These are phyloP conservation scores for Morpho deidamia DNA, from an alignment of 2,888 invertebrate genomes.

Conservation along the genomic window DNA sequence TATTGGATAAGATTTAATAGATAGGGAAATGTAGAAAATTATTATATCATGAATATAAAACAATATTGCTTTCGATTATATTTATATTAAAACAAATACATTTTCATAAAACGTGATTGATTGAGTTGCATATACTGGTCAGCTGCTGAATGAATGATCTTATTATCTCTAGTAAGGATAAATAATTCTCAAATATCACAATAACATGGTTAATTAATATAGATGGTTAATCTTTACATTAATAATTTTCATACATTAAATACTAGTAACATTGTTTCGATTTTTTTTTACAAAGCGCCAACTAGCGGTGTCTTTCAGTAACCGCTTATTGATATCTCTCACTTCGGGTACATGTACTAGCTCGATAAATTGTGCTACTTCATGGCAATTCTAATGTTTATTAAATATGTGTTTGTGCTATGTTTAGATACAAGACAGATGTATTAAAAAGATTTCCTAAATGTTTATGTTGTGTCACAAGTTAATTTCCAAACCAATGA, in stretches of 20 bases:
- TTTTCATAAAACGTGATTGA: no score
- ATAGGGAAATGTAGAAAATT: no score
- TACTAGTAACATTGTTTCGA: slow-evolving; percentile 29
- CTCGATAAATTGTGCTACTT: slow-evolving; percentile 63
- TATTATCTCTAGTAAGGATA: no score
- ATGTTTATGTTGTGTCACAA: slow-evolving; percentile 64
- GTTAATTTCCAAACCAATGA: slow-evolving; percentile 71
- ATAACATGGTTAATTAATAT: no score
- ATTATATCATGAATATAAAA: no score
- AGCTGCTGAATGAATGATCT: no score
- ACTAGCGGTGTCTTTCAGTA: slow-evolving; percentile 57
- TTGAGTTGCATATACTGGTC: no score
- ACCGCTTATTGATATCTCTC: slow-evolving; percentile 74
- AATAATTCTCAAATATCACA: no score
- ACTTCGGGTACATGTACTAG: slow-evolving; percentile 65
- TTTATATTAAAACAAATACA: no score
- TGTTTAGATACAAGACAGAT: slow-evolving; percentile 41
- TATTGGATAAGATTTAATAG: no score
- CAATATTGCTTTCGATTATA: no score
- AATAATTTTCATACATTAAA: slow-evolving; percentile 10
- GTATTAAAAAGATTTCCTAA: slow-evolving; percentile 52
- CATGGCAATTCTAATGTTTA: slow-evolving; percentile 53
- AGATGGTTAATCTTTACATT: background rate
- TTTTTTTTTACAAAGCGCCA: slow-evolving; percentile 45
- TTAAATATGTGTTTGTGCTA: slow-evolving; percentile 62